Evolutionary conservation across 2,113 vertebrate species (phyloP).

Genomic region (Noctilio leporinus): DNA sequence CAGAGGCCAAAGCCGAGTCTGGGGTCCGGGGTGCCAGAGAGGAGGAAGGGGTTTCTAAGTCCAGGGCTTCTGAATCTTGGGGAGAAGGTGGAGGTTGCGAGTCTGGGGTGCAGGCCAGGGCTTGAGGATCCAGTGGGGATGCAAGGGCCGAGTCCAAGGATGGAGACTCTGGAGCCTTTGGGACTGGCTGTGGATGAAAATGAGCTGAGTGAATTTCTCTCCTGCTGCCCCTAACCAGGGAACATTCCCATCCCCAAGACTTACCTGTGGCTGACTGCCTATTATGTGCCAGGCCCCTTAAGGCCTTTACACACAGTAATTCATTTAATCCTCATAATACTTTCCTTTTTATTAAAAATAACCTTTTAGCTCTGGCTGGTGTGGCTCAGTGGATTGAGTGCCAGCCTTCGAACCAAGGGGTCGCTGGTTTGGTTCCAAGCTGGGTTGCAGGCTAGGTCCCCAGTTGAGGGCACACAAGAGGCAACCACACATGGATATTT

Average conservation of each 20-base stretch:
- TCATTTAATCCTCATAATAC: neutral
- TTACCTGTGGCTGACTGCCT: neutral
- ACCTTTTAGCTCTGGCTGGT: too few relatives aligned
- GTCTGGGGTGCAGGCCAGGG: conserved; percentile 35
- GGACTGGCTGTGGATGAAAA: conserved; percentile 26
- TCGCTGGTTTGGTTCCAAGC: too few relatives aligned
- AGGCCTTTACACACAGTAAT: neutral
- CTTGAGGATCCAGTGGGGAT: conserved; percentile 62
- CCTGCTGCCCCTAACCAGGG: neutral
- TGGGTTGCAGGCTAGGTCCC: too few relatives aligned
- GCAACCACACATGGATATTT: too few relatives aligned
- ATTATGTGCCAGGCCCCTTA: neutral
- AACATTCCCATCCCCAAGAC: neutral
- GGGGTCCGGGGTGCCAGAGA: conserved; percentile 56
- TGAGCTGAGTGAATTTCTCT: neutral
- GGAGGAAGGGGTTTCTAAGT: conserved; percentile 50
- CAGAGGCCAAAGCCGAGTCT: conserved; percentile 66
- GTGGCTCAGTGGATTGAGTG: too few relatives aligned
- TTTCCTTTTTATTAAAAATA: neutral
- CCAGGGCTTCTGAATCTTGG: conserved; percentile 45
- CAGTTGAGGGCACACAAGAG: too few relatives aligned
- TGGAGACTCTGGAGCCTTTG: conserved; percentile 50
- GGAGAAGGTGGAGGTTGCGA: conserved; percentile 57
- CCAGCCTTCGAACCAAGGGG: too few relatives aligned
- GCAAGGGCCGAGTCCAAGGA: conserved; percentile 64